phyloP scores from a whole-genome alignment of 2,888 invertebrate species.

The Hemaris fuciformis region DNA sequence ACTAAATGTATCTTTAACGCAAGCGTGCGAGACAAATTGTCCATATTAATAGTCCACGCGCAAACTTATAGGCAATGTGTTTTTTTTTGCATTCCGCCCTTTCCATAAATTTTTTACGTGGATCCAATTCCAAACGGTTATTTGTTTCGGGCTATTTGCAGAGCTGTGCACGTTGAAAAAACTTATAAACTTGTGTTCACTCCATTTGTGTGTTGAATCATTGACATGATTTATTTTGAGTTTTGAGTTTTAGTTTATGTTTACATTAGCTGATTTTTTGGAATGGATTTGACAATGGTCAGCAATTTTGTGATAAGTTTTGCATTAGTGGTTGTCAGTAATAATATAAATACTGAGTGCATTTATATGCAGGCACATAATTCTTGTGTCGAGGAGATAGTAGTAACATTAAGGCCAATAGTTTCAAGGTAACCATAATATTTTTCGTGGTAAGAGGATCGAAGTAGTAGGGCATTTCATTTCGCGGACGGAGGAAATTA shows the following conservation, averaged over 20 bases:
- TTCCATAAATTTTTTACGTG: not conserved
- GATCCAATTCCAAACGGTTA: not conserved
- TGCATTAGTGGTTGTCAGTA: no score
- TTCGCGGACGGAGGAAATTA: not conserved
- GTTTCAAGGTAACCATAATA: no score
- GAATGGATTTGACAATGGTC: no score
- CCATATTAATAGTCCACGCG: not conserved
- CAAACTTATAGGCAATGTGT: not conserved
- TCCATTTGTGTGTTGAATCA: not conserved
- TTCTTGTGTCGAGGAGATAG: no score
- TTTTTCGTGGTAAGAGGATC: no score
- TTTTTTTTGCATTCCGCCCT: slow-evolving; percentile 6
- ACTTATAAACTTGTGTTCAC: not conserved
- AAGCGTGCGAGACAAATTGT: not conserved
- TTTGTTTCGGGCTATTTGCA: not conserved
- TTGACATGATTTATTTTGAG: not conserved
- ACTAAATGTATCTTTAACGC: not conserved
- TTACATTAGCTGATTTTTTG: no score
- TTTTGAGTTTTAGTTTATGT: no score
- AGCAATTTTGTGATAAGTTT: no score
- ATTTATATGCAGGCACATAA: no score
- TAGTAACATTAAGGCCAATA: no score
- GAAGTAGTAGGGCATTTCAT: no score
- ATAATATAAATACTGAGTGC: no score
- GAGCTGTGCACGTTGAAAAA: not conserved